phyloP scores from a whole-genome alignment of 2,888 invertebrate species.

The Leucoptera coffeella region DNA sequence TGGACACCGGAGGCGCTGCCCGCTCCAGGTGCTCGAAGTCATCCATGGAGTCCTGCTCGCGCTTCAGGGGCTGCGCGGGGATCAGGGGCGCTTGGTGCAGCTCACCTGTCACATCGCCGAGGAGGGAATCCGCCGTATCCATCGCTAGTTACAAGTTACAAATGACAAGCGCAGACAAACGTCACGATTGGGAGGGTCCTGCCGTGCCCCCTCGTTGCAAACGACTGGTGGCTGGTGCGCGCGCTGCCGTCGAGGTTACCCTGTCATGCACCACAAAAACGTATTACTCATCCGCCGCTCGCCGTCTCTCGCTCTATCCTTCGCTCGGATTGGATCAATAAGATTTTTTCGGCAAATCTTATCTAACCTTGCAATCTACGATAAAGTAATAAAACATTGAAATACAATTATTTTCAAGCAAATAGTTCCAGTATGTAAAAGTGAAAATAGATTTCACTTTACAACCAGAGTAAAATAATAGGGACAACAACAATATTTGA shows the following conservation, averaged over 20 bases:
- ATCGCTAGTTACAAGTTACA: conserved; percentile 9
- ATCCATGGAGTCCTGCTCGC: conserved; percentile 65
- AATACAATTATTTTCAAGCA: too few species aligned
- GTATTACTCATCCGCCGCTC: conserved; percentile 41
- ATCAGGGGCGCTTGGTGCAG: too few species aligned
- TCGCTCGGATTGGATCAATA: too few species aligned
- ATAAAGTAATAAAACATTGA: too few species aligned
- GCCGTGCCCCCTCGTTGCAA: conserved; percentile 29
- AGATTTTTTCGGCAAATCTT: too few species aligned
- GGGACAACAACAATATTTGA: too few species aligned
- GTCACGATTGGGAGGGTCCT: conserved; percentile 20
- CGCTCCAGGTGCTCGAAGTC: conserved; percentile 70
- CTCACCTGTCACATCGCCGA: conserved; percentile 26
- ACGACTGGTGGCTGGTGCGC: conserved; percentile 22
- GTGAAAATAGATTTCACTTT: too few species aligned
- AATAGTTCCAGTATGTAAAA: too few species aligned
- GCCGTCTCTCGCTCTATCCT: too few species aligned
- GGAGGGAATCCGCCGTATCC: conserved; percentile 30
- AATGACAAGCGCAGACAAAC: too few species aligned
- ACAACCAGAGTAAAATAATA: too few species aligned
- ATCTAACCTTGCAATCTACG: too few species aligned
- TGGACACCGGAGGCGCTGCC: conserved; percentile 22
- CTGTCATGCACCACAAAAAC: conserved; percentile 19
- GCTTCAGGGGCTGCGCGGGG: conserved; percentile 30
- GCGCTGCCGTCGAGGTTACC: conserved; percentile 29